Conservation (phyloP, 1,140 invertebrate species). For the Drosophila biarmipes region DNA sequence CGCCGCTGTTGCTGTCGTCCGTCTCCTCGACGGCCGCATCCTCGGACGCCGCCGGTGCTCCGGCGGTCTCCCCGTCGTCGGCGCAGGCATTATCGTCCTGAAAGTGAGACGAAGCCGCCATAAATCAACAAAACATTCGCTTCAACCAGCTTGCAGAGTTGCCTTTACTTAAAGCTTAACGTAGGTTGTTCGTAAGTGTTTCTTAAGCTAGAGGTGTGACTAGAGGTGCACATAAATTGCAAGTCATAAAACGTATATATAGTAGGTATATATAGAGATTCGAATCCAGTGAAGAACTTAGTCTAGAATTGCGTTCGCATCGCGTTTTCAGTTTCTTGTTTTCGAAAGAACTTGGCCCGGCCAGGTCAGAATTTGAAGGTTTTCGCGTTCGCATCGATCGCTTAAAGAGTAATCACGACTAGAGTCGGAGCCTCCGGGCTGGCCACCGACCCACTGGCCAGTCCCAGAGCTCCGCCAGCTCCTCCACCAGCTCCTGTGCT, state of each 20-base stretch:
- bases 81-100: conserved; percentile 65
- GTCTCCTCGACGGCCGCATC: conserved; percentile 26
- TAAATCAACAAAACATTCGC: conserved; percentile 60
- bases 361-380: neutral
- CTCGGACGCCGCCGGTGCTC: neutral
- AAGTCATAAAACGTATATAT: conserved; percentile 7
- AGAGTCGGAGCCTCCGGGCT: conserved; percentile 6
- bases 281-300: conserved; percentile 18
- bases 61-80: conserved; percentile 6
- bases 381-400: neutral
- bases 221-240: neutral
- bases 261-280: neutral
- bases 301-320: conserved; percentile 1
- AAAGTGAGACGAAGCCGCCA: conserved; percentile 62
- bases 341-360: conserved; percentile 14
- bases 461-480: neutral
- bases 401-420: conserved; percentile 28
- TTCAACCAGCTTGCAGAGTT: conserved; percentile 36
- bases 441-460: conserved; percentile 11
- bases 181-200: conserved; percentile 15
- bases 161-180: conserved; percentile 56
- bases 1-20: conserved; percentile 66
- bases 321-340: neutral
- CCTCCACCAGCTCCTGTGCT: neutral
- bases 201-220: conserved; percentile 20